Percentiles rank a stretch among this genome's conserved stretches.
phyloP scores from a whole-genome alignment of 1,140 invertebrate genomes.

The Platyura marginata region DNA sequence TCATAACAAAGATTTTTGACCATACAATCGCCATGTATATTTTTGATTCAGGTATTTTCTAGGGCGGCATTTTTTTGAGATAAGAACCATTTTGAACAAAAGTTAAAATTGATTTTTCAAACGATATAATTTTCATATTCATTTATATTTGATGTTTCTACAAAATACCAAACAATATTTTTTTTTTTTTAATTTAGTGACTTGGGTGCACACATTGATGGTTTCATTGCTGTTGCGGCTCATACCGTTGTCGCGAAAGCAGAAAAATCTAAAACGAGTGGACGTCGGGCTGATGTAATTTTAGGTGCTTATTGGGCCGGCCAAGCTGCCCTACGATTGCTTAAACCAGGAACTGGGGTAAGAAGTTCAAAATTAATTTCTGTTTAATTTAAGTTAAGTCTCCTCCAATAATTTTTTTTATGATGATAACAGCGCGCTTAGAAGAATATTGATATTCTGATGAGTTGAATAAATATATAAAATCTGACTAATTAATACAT shows the following conservation, averaged over 20 bases:
- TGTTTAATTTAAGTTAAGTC: too few species aligned
- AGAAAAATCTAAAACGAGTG: slow-evolving; percentile 48
- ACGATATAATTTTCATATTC: background rate
- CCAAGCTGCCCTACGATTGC: slow-evolving; percentile 80
- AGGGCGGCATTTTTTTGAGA: too few species aligned
- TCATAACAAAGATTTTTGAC: too few species aligned
- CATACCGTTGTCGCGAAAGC: slow-evolving; percentile 87
- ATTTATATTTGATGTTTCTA: background rate
- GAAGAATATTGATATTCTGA: background rate
- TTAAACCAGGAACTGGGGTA: slow-evolving; percentile 83
- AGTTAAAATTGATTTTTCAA: too few species aligned
- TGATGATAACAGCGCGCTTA: background rate
- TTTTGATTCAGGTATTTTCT: too few species aligned
- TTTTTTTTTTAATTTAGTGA: slow-evolving; percentile 45
- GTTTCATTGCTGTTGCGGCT: slow-evolving; percentile 94
- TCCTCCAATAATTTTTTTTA: too few species aligned
- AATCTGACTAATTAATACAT: too few species aligned
- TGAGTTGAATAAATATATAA: background rate
- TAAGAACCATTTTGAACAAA: too few species aligned
- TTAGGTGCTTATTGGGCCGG: slow-evolving; percentile 87
- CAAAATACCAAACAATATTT: background rate
- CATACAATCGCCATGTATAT: too few species aligned
- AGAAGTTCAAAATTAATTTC: slow-evolving; percentile 9
- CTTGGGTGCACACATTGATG: slow-evolving; percentile 95
- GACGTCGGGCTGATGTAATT: slow-evolving; percentile 86